A percentile compares a stretch with the other conserved stretches of the same genome.
phyloP scores from a whole-genome alignment of 2,113 vertebrate genomes.

The Podilymbus podiceps region DNA sequence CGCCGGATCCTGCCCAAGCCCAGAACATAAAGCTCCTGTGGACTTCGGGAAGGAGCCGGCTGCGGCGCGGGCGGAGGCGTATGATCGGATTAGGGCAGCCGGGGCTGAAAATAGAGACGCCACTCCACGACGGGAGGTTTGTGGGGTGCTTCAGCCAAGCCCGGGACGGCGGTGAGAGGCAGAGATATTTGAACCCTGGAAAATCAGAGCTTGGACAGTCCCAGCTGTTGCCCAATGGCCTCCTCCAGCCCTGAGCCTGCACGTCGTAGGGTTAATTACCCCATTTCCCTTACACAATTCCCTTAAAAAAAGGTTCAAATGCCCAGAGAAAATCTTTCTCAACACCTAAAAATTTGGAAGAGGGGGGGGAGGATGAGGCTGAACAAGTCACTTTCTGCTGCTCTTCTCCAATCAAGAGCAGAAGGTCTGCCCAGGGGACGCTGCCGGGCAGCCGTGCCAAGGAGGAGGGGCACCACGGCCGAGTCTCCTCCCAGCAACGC shows the following conservation, averaged over 20 bases:
- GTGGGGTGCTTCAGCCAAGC: neutral
- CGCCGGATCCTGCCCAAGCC: fast-evolving
- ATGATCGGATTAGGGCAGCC: neutral
- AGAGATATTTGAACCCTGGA: neutral
- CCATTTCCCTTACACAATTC: neutral
- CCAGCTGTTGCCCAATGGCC: neutral
- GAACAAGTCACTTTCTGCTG: neutral
- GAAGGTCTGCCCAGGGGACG: neutral
- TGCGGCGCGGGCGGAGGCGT: neutral
- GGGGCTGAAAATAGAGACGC: neutral
- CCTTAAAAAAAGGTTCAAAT: neutral
- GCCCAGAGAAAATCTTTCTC: neutral
- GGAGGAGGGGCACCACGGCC: neutral
- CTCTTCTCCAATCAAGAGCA: neutral
- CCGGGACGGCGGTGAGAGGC: neutral
- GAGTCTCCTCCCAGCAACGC: neutral
- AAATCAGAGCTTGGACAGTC: neutral
- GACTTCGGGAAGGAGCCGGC: neutral
- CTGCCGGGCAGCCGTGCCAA: fast-evolving
- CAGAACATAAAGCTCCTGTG: neutral
- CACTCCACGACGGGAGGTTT: neutral
- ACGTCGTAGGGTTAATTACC: neutral
- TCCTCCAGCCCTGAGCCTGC: neutral
- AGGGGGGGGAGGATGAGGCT: neutral
- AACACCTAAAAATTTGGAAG: neutral